Evolutionary conservation across 2,888 invertebrate genomes (phyloP).

Genomic region (Tenthredo distinguenda): DNA sequence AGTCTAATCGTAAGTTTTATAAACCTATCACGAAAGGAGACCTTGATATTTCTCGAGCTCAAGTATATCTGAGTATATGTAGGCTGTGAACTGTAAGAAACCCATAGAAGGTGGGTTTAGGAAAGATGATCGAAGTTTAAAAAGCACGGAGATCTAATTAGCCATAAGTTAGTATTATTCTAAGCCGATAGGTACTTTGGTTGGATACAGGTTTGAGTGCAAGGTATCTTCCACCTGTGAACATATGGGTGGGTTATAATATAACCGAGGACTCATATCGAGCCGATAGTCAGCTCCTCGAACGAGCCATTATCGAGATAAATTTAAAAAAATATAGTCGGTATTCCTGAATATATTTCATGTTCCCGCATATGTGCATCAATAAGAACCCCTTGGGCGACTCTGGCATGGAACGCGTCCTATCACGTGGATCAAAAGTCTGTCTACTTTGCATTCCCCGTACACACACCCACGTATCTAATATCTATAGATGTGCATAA

Average conservation of each 20-base stretch:
- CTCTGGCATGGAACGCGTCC: constrained; percentile 36
- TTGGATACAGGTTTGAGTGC: not conserved
- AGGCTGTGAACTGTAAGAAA: not conserved
- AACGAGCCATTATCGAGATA: constrained; percentile 34
- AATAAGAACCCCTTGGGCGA: constrained; percentile 28
- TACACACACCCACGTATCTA: not conserved
- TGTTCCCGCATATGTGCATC: constrained; percentile 43
- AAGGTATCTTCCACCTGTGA: not conserved
- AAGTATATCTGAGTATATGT: not conserved
- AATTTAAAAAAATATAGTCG: not conserved
- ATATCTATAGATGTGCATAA: not conserved
- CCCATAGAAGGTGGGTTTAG: not conserved
- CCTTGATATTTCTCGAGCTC: not conserved
- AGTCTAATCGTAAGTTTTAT: not conserved
- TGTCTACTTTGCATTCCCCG: constrained; percentile 40
- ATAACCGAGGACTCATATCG: not conserved
- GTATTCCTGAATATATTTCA: constrained; percentile 48
- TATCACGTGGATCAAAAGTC: constrained; percentile 52
- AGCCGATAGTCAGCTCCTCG: not conserved
- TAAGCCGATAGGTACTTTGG: constrained; percentile 4
- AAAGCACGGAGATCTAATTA: constrained; percentile 36
- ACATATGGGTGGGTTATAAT: not conserved
- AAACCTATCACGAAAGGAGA: not conserved
- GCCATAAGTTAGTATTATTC: constrained; percentile 46
- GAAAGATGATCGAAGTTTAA: constrained; percentile 10